These are phyloP conservation scores for Tachina lurida DNA, from an alignment of 2,888 invertebrate genomes.

Conservation along the genomic window DNA sequence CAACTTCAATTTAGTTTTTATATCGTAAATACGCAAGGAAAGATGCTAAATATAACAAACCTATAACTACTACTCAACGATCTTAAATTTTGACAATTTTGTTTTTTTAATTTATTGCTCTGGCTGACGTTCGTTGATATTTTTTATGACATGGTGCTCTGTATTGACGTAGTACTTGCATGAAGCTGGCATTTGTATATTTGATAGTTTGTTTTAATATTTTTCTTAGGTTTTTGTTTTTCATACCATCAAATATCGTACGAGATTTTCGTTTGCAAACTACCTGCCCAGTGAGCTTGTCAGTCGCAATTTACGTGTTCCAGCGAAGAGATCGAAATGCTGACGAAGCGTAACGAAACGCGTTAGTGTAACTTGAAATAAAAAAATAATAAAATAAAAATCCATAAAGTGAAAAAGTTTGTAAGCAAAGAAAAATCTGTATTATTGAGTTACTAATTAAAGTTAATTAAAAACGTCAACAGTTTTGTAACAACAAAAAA, in stretches of 20 bases:
- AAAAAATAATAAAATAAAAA: constrained; percentile 36
- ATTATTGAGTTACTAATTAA: constrained; percentile 45
- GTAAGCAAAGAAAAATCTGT: constrained; percentile 38
- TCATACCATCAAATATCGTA: constrained; percentile 42
- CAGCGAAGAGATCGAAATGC: constrained; percentile 69
- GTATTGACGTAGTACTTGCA: constrained; percentile 40
- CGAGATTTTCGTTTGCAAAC: constrained; percentile 27
- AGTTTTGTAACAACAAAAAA: constrained; percentile 21
- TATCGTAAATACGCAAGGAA: constrained; percentile 49
- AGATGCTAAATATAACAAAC: constrained; percentile 50
- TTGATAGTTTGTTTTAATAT: constrained; percentile 33
- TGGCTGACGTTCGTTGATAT: constrained; percentile 44
- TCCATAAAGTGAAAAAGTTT: constrained; percentile 4
- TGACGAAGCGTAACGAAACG: constrained; percentile 69
- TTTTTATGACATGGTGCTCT: constrained; percentile 10
- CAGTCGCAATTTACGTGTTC: constrained; percentile 71
- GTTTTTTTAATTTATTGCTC: background rate
- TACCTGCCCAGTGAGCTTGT: constrained; percentile 33
- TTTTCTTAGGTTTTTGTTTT: constrained; percentile 15
- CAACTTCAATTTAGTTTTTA: constrained; percentile 20
- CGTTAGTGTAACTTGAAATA: constrained; percentile 65
- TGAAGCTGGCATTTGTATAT: constrained; percentile 26
- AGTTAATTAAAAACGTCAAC: constrained; percentile 39
- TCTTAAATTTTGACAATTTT: constrained; percentile 37
- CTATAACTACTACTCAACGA: constrained; percentile 39